Conservation (phyloP, 2,113 vertebrate genomes). For the Mesitornis unicolor region DNA sequence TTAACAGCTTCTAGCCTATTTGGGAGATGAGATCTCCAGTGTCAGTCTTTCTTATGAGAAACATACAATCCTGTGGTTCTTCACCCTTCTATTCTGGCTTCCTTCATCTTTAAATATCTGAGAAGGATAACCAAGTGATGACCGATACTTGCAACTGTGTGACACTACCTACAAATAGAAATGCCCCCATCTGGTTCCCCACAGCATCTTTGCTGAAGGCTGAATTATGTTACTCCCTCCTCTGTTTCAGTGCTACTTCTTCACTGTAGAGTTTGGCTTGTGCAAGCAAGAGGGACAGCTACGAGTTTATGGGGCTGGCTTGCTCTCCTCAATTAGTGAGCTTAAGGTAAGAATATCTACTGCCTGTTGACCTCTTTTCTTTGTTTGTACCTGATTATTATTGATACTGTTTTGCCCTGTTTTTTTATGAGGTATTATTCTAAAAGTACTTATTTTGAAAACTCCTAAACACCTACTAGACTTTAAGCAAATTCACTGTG, state of each 20-base stretch:
- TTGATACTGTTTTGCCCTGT: neutral
- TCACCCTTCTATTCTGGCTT: neutral
- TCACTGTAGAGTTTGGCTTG: conserved; percentile 96
- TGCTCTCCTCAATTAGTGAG: conserved; percentile 96
- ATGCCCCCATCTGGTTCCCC: neutral
- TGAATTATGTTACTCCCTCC: neutral
- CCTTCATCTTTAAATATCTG: neutral
- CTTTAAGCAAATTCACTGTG: neutral
- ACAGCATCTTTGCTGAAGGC: neutral
- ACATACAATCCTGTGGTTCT: neutral
- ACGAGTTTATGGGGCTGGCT: conserved; percentile 91
- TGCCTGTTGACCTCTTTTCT: neutral
- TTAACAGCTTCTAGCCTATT: neutral
- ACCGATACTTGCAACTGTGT: neutral
- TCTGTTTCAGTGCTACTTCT: conserved; percentile 93
- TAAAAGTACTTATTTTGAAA: neutral
- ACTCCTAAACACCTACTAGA: neutral
- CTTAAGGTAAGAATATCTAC: conserved; percentile 82
- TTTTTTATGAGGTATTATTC: neutral
- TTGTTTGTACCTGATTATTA: neutral
- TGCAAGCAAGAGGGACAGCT: conserved; percentile 95
- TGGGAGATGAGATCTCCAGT: neutral
- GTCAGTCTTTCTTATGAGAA: neutral
- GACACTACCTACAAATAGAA: neutral
- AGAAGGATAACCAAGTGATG: neutral